These are phyloP conservation scores for Chymomyza amoena DNA, from an alignment of 2,888 invertebrate species.

Conservation along the genomic window DNA sequence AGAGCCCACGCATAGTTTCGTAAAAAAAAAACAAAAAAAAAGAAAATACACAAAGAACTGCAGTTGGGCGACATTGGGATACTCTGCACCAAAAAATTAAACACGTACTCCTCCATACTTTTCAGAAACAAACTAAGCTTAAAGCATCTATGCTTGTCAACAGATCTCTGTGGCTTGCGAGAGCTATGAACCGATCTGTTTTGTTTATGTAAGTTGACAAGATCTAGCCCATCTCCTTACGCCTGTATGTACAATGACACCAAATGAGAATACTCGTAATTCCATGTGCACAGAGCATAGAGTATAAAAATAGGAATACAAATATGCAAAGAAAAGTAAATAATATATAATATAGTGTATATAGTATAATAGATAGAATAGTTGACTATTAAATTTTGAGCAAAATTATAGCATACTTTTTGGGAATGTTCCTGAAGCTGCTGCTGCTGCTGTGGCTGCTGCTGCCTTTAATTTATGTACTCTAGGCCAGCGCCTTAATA, in stretches of 20 bases:
- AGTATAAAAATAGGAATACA: neutral
- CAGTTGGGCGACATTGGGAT: no score
- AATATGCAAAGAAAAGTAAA: neutral
- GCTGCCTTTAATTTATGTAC: constrained; percentile 62
- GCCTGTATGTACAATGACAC: no score
- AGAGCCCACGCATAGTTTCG: constrained; percentile 66
- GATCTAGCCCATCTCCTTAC: no score
- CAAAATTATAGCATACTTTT: constrained; percentile 4
- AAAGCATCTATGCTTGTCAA: no score
- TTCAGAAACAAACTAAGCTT: no score
- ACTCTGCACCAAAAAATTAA: no score
- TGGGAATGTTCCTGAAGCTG: neutral
- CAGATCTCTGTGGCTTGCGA: no score
- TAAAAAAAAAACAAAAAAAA: constrained; percentile 45
- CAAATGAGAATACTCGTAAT: no score
- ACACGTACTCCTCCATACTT: no score
- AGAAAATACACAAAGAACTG: neutral
- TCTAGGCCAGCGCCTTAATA: constrained; percentile 60
- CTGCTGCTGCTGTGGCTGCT: constrained; percentile 1
- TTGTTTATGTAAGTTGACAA: no score
- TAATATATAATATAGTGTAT: neutral
- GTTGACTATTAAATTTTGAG: neutral
- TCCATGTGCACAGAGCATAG: no score
- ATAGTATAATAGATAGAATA: neutral
- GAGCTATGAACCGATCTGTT: no score